Base-by-base conservation (phyloP, 92 coral and sea anemone species). In the Parazoanthus swiftii region DNA sequence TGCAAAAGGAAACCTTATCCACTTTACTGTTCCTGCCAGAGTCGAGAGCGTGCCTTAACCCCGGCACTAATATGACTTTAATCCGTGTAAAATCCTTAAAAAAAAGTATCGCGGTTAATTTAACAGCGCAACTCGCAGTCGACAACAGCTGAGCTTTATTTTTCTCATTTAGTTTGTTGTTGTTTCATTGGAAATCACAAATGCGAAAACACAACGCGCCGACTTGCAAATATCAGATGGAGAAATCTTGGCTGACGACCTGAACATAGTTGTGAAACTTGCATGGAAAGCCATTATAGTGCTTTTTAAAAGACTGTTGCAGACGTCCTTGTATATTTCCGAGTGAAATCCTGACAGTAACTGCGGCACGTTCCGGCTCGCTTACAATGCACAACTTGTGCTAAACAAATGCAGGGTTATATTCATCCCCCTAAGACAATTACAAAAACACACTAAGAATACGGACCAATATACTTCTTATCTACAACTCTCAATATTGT, bases 1-100 rank as follows among this genome's bases (percentile, higher is more conserved):
- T 50, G 88, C 65, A 26, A 74, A 29, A 11, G 67, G 81, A 88
- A 88, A 88, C 54, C 81, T 81, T 88, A 88, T 81, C 86, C 77
- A 39, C 85, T 65, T 56, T 25, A 44, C 65, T 84, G 56, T 71
- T 84, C 68, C 87, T 68, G 29, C 74, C 42, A 84, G 56, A 70
- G 79, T 46, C 79, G 87, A 84, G 79, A 71, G 79, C 6, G 44
- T 37, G 29, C 42, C 70, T 68, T 84, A 84, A 84, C 46, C 79
- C 39, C 75, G 33, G 48, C 25, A 18, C 48, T 80, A 70, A 79
- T 86, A 66, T 66, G 85, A 46, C 77, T 88, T 46, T 70, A 79
- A 79, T 80, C 36, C 77, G 37, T 29, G 76, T 68, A 63, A 36
- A 70, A 79, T 38, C 86, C 59, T 6, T 48, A 68, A n/a, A 15